A percentile compares a stretch with the other conserved stretches of the same genome.
Conservation (phyloP, 2,113 vertebrate genomes). For the Echinops telfairi region DNA sequence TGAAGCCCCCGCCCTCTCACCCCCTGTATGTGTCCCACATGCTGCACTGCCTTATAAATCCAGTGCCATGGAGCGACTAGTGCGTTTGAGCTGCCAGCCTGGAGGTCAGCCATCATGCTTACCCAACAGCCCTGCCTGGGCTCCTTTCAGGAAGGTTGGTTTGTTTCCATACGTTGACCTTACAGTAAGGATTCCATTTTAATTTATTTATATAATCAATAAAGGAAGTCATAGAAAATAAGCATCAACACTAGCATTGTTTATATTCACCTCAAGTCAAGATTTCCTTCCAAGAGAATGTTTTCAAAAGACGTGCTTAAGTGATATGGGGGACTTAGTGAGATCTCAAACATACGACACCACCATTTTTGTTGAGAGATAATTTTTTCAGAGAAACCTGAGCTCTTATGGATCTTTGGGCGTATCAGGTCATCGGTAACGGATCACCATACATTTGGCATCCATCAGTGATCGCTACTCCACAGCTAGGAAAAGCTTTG, state of each 20-base stretch:
- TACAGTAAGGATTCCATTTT: neutral
- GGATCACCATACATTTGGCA: fast-evolving
- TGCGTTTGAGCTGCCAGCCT: too few relatives aligned
- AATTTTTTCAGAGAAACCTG: neutral
- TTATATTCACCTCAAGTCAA: neutral
- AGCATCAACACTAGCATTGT: neutral
- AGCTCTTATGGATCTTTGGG: neutral
- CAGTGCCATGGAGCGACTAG: too few relatives aligned
- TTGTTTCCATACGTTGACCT: too few relatives aligned
- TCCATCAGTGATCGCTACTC: neutral
- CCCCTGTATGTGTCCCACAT: too few relatives aligned
- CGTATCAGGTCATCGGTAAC: neutral
- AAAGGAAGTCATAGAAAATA: neutral
- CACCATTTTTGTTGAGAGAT: neutral
- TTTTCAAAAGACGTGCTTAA: neutral
- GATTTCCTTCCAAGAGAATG: neutral
- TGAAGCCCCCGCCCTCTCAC: too few relatives aligned
- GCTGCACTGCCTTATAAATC: too few relatives aligned
- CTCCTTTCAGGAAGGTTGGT: too few relatives aligned
- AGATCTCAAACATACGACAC: neutral
- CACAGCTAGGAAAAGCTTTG: neutral
- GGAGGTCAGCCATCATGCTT: too few relatives aligned
- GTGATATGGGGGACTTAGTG: neutral
- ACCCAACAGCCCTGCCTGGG: too few relatives aligned
- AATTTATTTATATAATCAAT: neutral